A percentile compares a stretch with the other conserved stretches of the same genome.
Evolutionary conservation across 2,797 vertebrate genomes (phyloP).

Genomic region (Argyrosomus regius): DNA sequence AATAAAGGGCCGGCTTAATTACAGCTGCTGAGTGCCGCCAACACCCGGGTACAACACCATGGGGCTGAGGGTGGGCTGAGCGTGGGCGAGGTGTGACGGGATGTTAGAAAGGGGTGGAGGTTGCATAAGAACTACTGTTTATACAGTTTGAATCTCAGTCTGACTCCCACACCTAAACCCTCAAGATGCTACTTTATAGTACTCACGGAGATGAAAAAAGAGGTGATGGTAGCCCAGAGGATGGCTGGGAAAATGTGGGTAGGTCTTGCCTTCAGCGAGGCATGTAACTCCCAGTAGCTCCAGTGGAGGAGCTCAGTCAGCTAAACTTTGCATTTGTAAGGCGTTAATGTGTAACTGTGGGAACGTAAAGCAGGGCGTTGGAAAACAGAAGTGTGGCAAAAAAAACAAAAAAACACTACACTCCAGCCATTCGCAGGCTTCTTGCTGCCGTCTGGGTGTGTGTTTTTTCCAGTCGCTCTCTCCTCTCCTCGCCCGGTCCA

Average conservation of each 20-base stretch:
- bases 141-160: conserved; percentile 43
- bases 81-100: conserved; percentile 51
- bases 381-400: conserved; percentile 20
- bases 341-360: conserved; percentile 39
- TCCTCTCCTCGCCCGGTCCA: too few species aligned
- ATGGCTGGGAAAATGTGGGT: conserved; percentile 40
- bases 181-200: conserved; percentile 56
- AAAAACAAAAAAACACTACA: too few species aligned
- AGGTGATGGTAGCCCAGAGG: conserved; percentile 41
- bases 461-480: too few species aligned
- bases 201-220: conserved; percentile 51
- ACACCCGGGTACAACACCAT: conserved; percentile 65
- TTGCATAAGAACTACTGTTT: conserved; percentile 41
- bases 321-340: conserved; percentile 42
- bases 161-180: conserved; percentile 55
- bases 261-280: conserved; percentile 37
- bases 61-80: conserved; percentile 58
- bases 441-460: too few species aligned
- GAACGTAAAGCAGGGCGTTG: conserved; percentile 10
- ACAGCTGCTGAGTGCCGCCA: conserved; percentile 77
- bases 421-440: too few species aligned
- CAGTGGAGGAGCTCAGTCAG: conserved; percentile 49
- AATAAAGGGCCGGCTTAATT: conserved; percentile 83
- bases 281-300: conserved; percentile 47
- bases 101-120: conserved; percentile 20